These are phyloP conservation scores for Trisateles emortualis DNA, from an alignment of 2,888 invertebrate species.

Conservation along the genomic window DNA sequence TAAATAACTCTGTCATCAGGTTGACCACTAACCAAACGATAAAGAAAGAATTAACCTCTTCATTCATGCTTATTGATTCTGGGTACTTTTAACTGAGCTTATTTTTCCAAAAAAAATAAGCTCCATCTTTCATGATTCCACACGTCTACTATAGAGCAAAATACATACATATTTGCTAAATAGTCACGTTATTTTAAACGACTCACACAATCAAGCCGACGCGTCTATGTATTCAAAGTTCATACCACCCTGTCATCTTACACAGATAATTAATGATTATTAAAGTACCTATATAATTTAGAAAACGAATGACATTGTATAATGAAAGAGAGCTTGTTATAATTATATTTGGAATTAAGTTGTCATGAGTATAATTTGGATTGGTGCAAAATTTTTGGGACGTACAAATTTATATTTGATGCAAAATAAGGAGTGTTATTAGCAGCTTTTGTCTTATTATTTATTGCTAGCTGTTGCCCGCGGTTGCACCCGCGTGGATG, in stretches of 20 bases:
- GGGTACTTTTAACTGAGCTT: no score
- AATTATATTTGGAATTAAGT: conserved; percentile 28
- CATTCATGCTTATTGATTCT: no score
- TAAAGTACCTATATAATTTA: conserved; percentile 34
- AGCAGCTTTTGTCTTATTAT: not conserved
- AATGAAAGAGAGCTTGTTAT: conserved; percentile 24
- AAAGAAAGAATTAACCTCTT: no score
- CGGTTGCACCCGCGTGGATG: no score
- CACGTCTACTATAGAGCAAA: no score
- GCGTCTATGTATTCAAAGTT: not conserved
- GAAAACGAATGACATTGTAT: conserved; percentile 20
- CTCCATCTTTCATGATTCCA: no score
- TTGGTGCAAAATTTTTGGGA: not conserved
- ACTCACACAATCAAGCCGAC: conserved; percentile 4
- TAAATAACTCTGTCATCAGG: no score
- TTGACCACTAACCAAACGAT: no score
- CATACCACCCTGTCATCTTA: conserved; percentile 24
- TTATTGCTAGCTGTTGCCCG: no score
- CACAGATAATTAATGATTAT: conserved; percentile 39
- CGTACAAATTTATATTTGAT: not conserved
- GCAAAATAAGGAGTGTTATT: not conserved
- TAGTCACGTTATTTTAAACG: not conserved
- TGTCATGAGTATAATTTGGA: conserved; percentile 24
- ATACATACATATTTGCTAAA: no score
- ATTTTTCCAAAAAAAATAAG: no score